Evolutionary conservation across 1,140 invertebrate species (phyloP), one percentile per base, ranked within the genome.

Genomic region (Delia radicum): DNA sequence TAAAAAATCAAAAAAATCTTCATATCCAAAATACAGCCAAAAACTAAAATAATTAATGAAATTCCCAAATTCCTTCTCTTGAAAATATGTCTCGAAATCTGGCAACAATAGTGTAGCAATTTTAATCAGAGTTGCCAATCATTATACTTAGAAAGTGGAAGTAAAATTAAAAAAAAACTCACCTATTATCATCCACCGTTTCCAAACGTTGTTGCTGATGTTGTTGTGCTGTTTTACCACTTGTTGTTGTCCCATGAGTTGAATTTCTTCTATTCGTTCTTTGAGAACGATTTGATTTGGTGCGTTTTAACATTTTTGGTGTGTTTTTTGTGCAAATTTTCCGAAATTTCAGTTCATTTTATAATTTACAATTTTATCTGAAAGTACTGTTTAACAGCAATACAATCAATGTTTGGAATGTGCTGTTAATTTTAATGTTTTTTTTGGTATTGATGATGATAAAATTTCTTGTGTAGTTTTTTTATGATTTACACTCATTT

Each of bases 241-340:
- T 55, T 7, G 8, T 21, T 26, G 63, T 24, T 2, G 10, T 15
- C 15, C 24, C n/a, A 55, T 46, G 27, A 8, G 42, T 13, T 18
- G 65, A 69, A 18, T 12, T 12, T 7, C 72, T n/a, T 42, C 72
- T 31, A 18, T 26, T 28, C 29, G 65, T 33, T 48, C 72, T 42
- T 55, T 73, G 72, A 5, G 42, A 55, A 55, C 72, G 72, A 73
- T 73, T 72, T 26, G 71, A 73, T 65, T 76, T 76, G 21, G 75
- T 63, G 27, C 75, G 75, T 63, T 76, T 63, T 71, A 76, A 65
- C 75, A 76, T 76, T 2, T 73, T n/a, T 74, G 18, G 1, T 26
- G 5, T 28, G 1, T 31, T 31, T 18, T 8, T 67, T 67, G 15
- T n/a, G 63, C 18, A 24, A 67, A 69, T 33, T 69, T 21, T 69